Evolutionary conservation across 1,140 invertebrate genomes (phyloP).

Genomic region (Aphelinus atriplicis): DNA sequence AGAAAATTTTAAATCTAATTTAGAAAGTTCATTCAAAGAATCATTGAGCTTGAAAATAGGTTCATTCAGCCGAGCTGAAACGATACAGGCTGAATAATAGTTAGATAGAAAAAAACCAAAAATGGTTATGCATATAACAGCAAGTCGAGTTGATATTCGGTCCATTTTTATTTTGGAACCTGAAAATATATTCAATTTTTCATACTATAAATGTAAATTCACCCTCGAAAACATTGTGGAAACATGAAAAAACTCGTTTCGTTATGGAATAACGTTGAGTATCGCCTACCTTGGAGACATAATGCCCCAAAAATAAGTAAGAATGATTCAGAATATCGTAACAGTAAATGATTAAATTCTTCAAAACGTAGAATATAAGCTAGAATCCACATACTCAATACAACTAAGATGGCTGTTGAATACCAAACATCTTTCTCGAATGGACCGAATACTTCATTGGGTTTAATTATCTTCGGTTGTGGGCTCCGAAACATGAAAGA

Average conservation of each 20-base stretch:
- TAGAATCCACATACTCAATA: neutral
- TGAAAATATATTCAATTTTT: neutral
- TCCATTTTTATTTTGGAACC: neutral
- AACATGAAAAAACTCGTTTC: too few species aligned
- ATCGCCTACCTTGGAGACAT: constrained; percentile 11
- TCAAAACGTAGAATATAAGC: neutral
- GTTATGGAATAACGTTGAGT: too few species aligned
- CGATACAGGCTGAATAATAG: constrained; percentile 57
- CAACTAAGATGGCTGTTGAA: neutral
- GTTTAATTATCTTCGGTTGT: neutral
- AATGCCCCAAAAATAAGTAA: neutral
- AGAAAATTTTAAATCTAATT: constrained; percentile 48
- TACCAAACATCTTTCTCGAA: neutral
- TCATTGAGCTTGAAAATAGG: constrained; percentile 58
- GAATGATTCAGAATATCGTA: constrained; percentile 13
- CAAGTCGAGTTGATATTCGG: constrained; percentile 42
- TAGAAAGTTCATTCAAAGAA: constrained; percentile 50
- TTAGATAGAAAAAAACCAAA: constrained; percentile 56
- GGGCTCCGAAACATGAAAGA: constrained; percentile 24
- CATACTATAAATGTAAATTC: neutral
- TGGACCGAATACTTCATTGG: constrained; percentile 4
- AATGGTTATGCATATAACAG: constrained; percentile 47
- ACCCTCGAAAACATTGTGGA: too few species aligned
- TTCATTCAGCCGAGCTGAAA: constrained; percentile 55
- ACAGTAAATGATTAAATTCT: neutral